Evolutionary conservation across 2,113 vertebrate species (phyloP).

Genomic region (Pandion haliaetus): DNA sequence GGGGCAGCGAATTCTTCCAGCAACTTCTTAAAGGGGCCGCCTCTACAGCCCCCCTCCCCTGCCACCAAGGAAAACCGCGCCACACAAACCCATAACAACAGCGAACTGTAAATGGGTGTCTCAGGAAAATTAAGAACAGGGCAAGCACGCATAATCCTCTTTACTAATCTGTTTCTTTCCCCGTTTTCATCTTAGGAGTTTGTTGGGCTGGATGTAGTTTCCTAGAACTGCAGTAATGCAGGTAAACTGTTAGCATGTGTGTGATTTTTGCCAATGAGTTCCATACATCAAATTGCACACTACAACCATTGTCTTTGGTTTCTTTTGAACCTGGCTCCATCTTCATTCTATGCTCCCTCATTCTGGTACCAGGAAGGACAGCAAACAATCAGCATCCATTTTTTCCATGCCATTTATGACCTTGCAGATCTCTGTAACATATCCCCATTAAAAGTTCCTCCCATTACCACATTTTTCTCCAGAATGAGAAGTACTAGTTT

Average conservation of each 20-base stretch:
- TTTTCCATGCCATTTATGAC: not conserved
- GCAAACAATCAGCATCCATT: not conserved
- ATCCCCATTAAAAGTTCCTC: not conserved
- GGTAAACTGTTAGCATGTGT: not conserved
- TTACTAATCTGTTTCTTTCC: not conserved
- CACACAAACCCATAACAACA: too few relatives aligned
- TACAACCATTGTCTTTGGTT: not conserved
- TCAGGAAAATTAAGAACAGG: not conserved
- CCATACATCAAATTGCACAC: too few relatives aligned
- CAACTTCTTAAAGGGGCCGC: too few relatives aligned
- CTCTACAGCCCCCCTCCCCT: too few relatives aligned
- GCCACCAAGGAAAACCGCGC: too few relatives aligned
- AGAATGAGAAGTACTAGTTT: not conserved
- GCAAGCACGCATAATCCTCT: not conserved
- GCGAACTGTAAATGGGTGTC: not conserved
- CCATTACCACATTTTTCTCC: not conserved
- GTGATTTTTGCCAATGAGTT: not conserved
- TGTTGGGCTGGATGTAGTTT: not conserved
- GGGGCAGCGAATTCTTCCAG: too few relatives aligned
- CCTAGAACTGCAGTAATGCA: not conserved
- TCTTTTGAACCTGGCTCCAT: not conserved
- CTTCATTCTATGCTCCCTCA: not conserved
- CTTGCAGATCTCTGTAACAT: not conserved
- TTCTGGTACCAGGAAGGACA: not conserved
- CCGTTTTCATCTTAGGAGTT: not conserved